Evolutionary conservation across 2,797 vertebrate genomes (phyloP), one percentile per base, ranked within the genome.

Genomic region (Champsocephalus esox): DNA sequence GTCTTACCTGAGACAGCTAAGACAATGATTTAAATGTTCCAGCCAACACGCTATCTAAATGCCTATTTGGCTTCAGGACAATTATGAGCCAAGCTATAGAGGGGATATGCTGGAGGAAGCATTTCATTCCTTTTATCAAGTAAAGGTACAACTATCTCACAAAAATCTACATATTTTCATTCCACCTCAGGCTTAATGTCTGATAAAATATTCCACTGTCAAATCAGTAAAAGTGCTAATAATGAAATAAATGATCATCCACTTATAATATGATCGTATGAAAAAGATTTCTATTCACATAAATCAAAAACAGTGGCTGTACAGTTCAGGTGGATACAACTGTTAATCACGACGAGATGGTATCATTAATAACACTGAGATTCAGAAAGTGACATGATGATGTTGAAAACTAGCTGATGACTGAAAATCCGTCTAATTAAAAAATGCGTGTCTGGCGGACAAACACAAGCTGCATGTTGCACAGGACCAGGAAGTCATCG

Each of bases 331-430:
- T 13, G 81, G 83, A 79, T 70, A 28, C 77, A 28, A 75, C 84
- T 16, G 1, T 41, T 68, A 32, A 83, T 87, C 43, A 60, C 92
- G 93, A 92, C 91, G 91, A 94, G 93, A 84, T 93, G 92, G 92
- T 80, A 79, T 80, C 77, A 80, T 62, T 78, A 72, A 82, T 59
- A 50, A 61, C 71, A 62, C 17, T 57, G 24, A 21, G 10, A 44
- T n/a, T 48, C 62, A 55, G 69, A 9, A 50, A 75, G 48, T 76
- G 43, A 77, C 59, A 63, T 51, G 48, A 54, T 61, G 63, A 71
- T 34, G 48, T 51, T 44, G 45, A 38, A 38, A 38, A 66, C 10
- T 3, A 1, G 21, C 44, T 21, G 5, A 76, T 38, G 17, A 56
- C 67, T 52, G 13, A 68, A 50, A 67, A 57, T 19, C 16, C 41